Conservation (phyloP, 1,140 invertebrate genomes). For the Vanessa atalanta region DNA sequence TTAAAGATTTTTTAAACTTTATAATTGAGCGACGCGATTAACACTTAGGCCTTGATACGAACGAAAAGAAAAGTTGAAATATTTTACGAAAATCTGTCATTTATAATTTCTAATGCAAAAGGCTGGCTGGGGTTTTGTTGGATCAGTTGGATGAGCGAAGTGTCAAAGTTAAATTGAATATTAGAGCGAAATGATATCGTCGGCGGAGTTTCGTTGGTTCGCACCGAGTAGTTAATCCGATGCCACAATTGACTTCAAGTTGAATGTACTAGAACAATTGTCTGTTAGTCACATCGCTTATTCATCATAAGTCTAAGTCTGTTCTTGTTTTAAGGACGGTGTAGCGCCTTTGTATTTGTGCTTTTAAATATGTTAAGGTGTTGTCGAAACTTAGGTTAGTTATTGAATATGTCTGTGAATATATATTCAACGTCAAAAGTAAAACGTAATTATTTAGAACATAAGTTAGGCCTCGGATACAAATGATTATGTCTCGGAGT, state of each 20-base stretch:
- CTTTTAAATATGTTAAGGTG: slow-evolving; percentile 11
- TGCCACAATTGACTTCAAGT: slow-evolving; percentile 74
- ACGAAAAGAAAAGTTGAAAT: slow-evolving; percentile 17
- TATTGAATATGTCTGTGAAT: slow-evolving; percentile 18
- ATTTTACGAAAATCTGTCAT: slow-evolving; percentile 45
- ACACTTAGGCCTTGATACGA: slow-evolving; percentile 2
- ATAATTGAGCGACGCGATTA: slow-evolving; percentile 7
- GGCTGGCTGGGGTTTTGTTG: slow-evolving; percentile 70
- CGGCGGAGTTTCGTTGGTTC: slow-evolving; percentile 62
- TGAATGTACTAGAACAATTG: slow-evolving; percentile 70
- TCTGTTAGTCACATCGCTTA: slow-evolving; percentile 64
- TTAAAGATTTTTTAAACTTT: neutral
- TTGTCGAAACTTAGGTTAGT: slow-evolving; percentile 2
- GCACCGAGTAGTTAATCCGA: slow-evolving; percentile 75
- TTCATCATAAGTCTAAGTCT: slow-evolving; percentile 51
- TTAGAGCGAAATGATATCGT: slow-evolving; percentile 75
- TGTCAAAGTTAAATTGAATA: slow-evolving; percentile 81
- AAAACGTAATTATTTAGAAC: too few relatives aligned
- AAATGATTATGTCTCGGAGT: too few relatives aligned
- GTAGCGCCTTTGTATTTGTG: slow-evolving; percentile 17
- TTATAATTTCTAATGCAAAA: slow-evolving; percentile 67
- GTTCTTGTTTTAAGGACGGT: slow-evolving; percentile 23
- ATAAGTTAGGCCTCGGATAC: too few relatives aligned
- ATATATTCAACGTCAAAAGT: neutral
- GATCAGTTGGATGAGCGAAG: slow-evolving; percentile 69